phyloP scores from a whole-genome alignment of 2,888 invertebrate genomes.

The Omphaloscelis lunosa region DNA sequence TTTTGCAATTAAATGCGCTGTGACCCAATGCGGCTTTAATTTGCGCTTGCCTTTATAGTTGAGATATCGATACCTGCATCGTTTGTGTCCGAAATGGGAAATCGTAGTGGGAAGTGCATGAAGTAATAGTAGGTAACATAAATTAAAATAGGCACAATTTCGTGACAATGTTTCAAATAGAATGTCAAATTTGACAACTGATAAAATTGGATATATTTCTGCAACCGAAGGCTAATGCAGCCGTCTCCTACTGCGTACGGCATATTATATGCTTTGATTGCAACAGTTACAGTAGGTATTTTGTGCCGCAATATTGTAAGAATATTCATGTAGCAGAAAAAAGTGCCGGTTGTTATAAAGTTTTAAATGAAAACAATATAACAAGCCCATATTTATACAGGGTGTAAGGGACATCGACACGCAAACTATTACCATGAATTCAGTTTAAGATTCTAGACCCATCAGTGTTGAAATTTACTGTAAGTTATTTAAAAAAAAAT shows the following conservation, averaged over 20 bases:
- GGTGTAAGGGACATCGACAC: background rate
- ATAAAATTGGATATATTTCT: slow-evolving; percentile 14
- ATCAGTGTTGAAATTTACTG: background rate
- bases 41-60: slow-evolving; percentile 24
- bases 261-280: slow-evolving; percentile 7
- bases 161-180: background rate
- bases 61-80: slow-evolving; percentile 10
- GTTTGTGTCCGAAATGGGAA: slow-evolving; percentile 14
- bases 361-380: slow-evolving; percentile 23
- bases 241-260: background rate
- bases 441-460: background rate
- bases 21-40: background rate
- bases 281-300: slow-evolving; percentile 18
- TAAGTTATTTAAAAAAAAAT: background rate
- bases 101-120: background rate
- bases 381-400: slow-evolving; percentile 5
- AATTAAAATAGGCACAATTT: background rate
- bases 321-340: slow-evolving; percentile 17
- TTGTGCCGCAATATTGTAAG: slow-evolving; percentile 46
- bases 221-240: slow-evolving; percentile 1
- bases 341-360: slow-evolving; percentile 24
- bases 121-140: slow-evolving; percentile 4
- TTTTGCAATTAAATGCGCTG: slow-evolving; percentile 14
- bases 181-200: slow-evolving; percentile 1
- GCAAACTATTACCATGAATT: background rate